These are phyloP conservation scores for Desoria tigrina DNA, from an alignment of 2,888 invertebrate genomes.

Conservation along the genomic window DNA sequence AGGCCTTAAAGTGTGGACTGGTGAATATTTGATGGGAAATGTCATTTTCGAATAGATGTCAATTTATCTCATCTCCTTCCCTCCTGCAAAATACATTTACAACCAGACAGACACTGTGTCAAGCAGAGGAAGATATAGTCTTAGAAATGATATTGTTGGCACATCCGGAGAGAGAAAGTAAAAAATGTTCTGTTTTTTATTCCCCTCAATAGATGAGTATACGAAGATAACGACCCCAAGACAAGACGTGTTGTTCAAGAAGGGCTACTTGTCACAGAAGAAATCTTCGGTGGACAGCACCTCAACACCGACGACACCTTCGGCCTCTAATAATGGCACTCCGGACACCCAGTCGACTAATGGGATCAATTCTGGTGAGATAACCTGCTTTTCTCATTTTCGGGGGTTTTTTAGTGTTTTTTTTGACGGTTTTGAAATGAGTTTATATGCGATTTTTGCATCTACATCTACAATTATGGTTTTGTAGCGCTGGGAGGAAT, in stretches of 20 bases:
- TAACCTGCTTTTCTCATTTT: neutral
- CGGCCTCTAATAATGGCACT: conserved; percentile 54
- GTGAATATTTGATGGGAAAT: conserved; percentile 18
- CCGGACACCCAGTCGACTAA: conserved; percentile 54
- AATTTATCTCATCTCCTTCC: conserved; percentile 7
- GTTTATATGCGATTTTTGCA: too few species aligned
- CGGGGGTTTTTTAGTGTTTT: neutral
- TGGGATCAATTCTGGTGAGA: conserved; percentile 53
- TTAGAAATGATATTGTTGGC: neutral
- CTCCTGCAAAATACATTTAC: too few species aligned
- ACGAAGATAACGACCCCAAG: conserved; percentile 70
- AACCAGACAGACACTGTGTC: too few species aligned
- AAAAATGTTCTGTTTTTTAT: conserved; percentile 4
- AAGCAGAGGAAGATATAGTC: too few species aligned
- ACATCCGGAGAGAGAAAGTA: conserved; percentile 13
- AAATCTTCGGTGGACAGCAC: conserved; percentile 52
- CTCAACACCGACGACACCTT: conserved; percentile 52
- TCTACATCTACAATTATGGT: too few species aligned
- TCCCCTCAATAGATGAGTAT: conserved; percentile 64
- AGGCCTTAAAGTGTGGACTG: neutral
- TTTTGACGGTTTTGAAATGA: neutral
- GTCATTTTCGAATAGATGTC: conserved; percentile 11
- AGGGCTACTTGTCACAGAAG: conserved; percentile 59
- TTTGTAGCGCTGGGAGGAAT: too few species aligned
- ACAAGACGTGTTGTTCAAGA: conserved; percentile 67